Evolutionary conservation across 2,113 vertebrate species (phyloP).

Genomic region (Corythornis madagascariensis): DNA sequence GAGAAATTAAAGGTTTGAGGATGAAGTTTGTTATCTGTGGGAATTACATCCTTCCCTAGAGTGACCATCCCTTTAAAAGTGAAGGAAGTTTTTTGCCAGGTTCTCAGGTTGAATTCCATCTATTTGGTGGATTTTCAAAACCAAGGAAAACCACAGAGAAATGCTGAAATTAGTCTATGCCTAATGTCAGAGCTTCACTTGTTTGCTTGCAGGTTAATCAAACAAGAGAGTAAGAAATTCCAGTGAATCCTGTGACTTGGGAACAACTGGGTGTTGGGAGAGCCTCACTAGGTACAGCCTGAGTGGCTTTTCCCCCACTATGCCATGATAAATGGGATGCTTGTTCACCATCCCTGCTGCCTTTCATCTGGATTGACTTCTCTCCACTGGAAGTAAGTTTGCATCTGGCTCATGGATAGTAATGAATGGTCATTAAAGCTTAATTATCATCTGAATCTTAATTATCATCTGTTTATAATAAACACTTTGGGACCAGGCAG

Average conservation of each 20-base stretch:
- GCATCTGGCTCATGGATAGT: constrained; percentile 20
- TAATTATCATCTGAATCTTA: constrained; percentile 42
- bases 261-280: background rate
- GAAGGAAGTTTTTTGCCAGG: background rate
- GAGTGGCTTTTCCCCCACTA: background rate
- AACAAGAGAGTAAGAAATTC: constrained; percentile 7
- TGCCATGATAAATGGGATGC: background rate
- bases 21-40: background rate
- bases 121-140: background rate
- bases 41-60: background rate
- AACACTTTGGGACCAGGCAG: background rate
- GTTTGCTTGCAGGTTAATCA: background rate
- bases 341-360: background rate
- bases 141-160: background rate
- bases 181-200: background rate
- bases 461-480: constrained; percentile 53
- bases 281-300: background rate
- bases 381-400: constrained; percentile 38
- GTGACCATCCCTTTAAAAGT: background rate
- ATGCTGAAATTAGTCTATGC: background rate
- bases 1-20: background rate
- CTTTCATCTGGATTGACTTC: constrained; percentile 36
- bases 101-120: background rate
- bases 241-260: background rate
- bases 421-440: constrained; percentile 53